Evolutionary conservation across 1,140 invertebrate genomes (phyloP).

Genomic region (Cherax quadricarinatus): DNA sequence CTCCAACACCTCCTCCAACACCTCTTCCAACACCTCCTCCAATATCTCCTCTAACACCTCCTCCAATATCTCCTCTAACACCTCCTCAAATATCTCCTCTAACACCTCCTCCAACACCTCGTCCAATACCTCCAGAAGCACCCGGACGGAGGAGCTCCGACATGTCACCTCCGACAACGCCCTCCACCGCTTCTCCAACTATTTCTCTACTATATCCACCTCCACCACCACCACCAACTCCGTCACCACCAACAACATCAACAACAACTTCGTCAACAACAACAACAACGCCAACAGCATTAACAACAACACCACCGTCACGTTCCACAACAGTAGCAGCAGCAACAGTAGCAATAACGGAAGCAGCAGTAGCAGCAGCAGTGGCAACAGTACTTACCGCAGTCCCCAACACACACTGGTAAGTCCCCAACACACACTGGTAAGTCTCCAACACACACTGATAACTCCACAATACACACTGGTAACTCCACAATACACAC

Average conservation of each 20-base stretch:
- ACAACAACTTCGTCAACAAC: constrained; percentile 23
- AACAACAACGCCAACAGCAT: constrained; percentile 40
- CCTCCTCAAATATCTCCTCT: neutral
- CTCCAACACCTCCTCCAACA: neutral
- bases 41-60: constrained; percentile 15
- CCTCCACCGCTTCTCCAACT: constrained; percentile 25
- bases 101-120: constrained; percentile 12
- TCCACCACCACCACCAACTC: neutral
- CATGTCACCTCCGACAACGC: constrained; percentile 20
- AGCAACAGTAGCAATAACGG: constrained; percentile 35
- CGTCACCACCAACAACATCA: neutral
- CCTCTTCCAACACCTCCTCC: neutral
- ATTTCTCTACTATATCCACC: constrained; percentile 25
- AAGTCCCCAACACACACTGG: constrained; percentile 75
- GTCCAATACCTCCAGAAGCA: neutral
- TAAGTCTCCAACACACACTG: constrained; percentile 75
- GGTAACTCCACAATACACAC: constrained; percentile 74
- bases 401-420: constrained; percentile 74
- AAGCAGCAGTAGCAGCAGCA: constrained; percentile 43
- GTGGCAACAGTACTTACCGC: constrained; percentile 48
- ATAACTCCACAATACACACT: constrained; percentile 75
- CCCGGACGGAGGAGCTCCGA: constrained; percentile 30
- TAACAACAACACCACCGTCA: constrained; percentile 22
- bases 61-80: constrained; percentile 12
- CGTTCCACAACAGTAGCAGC: constrained; percentile 11